Base-by-base conservation (phyloP, 2,113 vertebrate species). In the Gavia stellata region DNA sequence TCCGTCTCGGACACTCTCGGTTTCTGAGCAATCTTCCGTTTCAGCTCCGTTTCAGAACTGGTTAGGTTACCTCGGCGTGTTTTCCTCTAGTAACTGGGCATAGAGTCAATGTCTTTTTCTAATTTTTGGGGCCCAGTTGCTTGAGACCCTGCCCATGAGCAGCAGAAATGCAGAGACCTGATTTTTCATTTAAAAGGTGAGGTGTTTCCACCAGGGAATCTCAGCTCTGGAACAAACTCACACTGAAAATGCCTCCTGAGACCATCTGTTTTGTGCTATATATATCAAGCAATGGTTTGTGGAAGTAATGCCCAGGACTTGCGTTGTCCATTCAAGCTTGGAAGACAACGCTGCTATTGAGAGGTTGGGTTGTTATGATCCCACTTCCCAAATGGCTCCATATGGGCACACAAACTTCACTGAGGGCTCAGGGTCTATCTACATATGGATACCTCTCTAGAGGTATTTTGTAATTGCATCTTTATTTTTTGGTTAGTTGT, bases 291-390 rank as follows among this genome's bases (percentile, higher is more conserved):
- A 74, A 14, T 26, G 23, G 7, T 20, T 77, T 80, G 23, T 52
- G n/a, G 58, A 71, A 86, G 26, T 45, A 80, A 62, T 47, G 9
- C 14, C 63, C 45, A 74, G 34, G n/a, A 66, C 24, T 61, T 72
- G 3, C 5, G 19, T 50, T 85, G 65, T 49, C 49, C 36, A 14
- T 83, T 86, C 53, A 90, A 82, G 26, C 45, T 40, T 47, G 33
- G 34, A 65, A 0, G 0, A 72, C 10, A 82, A 4, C 1, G 1
- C 20, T 56, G 42, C 28, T 40, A 9, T 44, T 50, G 63, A 42
- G 63, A 81, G 25, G 12, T 42, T 80, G 49, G 13, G 36, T 59
- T 66, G 14, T n/a, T n/a, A 7, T 10, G 16, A 68, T 73, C n/a
- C 45, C 10, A 1, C 24, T 92, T 74, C 62, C 71, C 53, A 84